Percentiles rank a stretch among this genome's conserved stretches.
Conservation (phyloP, 2,888 invertebrate genomes). For the Creontiades dilutus region DNA sequence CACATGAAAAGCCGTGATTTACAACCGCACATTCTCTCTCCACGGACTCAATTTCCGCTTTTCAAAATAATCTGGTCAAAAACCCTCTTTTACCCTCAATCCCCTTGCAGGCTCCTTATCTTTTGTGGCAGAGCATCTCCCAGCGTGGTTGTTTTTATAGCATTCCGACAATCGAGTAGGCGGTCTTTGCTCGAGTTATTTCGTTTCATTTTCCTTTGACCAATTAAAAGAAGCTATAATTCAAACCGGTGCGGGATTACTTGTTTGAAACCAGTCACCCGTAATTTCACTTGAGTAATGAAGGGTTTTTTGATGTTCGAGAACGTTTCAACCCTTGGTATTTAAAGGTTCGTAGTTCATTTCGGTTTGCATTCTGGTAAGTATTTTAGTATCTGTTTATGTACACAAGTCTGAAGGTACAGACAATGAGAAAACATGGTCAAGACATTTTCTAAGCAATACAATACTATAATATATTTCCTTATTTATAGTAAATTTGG, state of each 20-base stretch:
- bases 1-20: no score
- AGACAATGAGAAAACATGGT: no score
- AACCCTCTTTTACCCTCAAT: not conserved
- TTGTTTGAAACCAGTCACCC: not conserved
- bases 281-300: constrained; percentile 12
- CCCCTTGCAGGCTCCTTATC: not conserved
- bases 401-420: no score
- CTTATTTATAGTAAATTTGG: no score
- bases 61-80: not conserved
- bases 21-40: no score
- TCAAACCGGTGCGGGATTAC: constrained; percentile 9
- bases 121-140: not conserved
- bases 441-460: no score
- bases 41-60: not conserved
- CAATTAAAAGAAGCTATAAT: constrained; percentile 20
- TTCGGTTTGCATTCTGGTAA: no score
- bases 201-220: constrained; percentile 3
- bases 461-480: no score
- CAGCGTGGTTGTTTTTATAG: constrained; percentile 9
- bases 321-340: not conserved
- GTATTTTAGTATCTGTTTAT: no score
- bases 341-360: no score
- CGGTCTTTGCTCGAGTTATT: constrained; percentile 25
- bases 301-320: not conserved
- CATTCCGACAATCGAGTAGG: constrained; percentile 12